Percentiles rank a stretch among this genome's conserved stretches.
These are phyloP conservation scores for Diachrysia chrysitis DNA, from an alignment of 2,888 invertebrate species.

Conservation along the genomic window DNA sequence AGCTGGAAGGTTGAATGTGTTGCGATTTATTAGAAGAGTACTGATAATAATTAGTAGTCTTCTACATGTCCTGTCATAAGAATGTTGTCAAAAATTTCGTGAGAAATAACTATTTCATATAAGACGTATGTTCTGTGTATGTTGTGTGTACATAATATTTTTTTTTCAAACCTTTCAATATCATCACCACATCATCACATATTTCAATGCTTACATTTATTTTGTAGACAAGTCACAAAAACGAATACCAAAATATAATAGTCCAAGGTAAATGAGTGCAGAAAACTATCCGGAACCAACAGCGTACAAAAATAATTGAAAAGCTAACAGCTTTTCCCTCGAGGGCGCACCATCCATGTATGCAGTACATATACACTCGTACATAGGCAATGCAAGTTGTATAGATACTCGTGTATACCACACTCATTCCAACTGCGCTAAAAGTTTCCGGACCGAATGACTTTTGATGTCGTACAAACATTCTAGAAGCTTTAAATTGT, in stretches of 20 bases:
- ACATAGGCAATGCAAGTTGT: background rate
- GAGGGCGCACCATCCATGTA: background rate
- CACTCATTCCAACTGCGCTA: conserved; percentile 14
- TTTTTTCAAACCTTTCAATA: too few relatives aligned
- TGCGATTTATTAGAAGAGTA: too few relatives aligned
- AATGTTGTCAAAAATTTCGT: too few relatives aligned
- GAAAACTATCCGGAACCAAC: conserved; percentile 4
- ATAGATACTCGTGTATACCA: too few relatives aligned
- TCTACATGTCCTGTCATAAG: too few relatives aligned
- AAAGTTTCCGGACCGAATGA: conserved; percentile 27
- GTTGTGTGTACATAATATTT: too few relatives aligned
- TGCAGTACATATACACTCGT: background rate
- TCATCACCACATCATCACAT: too few relatives aligned
- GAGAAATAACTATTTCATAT: too few relatives aligned
- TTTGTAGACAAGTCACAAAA: background rate
- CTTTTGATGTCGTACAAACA: background rate
- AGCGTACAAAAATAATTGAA: background rate
- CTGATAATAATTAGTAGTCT: too few relatives aligned
- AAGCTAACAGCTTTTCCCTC: conserved; percentile 4
- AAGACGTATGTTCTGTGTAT: too few relatives aligned
- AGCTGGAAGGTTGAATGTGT: too few relatives aligned
- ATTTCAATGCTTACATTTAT: too few relatives aligned
- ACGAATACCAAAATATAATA: background rate
- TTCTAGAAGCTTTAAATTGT: conserved; percentile 2
- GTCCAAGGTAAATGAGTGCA: background rate